phyloP scores from a whole-genome alignment of 2,113 vertebrate genomes.

The Neomonachus schauinslandi region DNA sequence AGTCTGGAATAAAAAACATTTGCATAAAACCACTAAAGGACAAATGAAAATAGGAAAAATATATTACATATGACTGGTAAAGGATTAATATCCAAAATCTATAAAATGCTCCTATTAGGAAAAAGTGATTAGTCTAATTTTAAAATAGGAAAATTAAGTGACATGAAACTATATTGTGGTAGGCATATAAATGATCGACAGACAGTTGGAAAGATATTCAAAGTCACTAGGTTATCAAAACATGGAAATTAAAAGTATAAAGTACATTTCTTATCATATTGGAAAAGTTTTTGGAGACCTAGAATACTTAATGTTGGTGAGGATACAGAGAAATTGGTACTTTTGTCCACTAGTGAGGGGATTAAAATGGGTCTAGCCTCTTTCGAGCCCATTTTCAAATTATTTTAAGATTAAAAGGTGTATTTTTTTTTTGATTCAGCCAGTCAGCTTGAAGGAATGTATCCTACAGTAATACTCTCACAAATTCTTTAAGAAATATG shows the following conservation, averaged over 20 bases:
- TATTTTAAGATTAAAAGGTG: slow-evolving; percentile 41
- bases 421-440: background rate
- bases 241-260: background rate
- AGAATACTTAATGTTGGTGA: slow-evolving; percentile 3
- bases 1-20: background rate
- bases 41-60: slow-evolving; percentile 25
- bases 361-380: slow-evolving; percentile 12
- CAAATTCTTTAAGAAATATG: background rate
- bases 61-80: background rate
- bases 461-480: background rate
- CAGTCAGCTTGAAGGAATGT: background rate
- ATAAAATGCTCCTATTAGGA: background rate
- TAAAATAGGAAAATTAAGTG: background rate
- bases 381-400: slow-evolving; percentile 45
- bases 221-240: slow-evolving; percentile 28
- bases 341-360: background rate
- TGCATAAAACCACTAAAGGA: background rate
- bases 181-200: background rate
- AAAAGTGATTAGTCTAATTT: slow-evolving; percentile 28
- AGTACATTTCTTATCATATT: slow-evolving; percentile 14
- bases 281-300: slow-evolving; percentile 4
- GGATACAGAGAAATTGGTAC: background rate
- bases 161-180: background rate
- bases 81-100: background rate
- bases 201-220: background rate